Evolutionary conservation across 2,113 vertebrate genomes (phyloP).

Genomic region (Toxotes chatareus): DNA sequence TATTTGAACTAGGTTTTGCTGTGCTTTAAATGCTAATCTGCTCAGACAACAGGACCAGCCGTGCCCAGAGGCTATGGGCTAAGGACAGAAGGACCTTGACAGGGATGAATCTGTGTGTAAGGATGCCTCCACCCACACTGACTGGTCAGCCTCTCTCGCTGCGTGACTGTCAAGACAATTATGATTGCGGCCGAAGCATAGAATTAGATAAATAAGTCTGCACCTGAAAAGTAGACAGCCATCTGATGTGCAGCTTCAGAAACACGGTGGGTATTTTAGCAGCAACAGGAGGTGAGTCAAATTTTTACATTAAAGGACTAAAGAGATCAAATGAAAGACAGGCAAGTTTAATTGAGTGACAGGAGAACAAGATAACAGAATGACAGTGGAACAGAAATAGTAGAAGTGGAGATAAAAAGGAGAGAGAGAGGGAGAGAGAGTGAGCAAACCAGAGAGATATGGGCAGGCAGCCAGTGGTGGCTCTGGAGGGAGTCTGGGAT

Average conservation of each 20-base stretch:
- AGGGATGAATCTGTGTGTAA: conserved; percentile 51
- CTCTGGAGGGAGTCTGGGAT: conserved; percentile 53
- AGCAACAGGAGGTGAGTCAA: conserved; percentile 12
- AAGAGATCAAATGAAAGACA: conserved; percentile 47
- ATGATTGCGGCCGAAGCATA: conserved; percentile 41
- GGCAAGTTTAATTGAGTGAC: conserved; percentile 47
- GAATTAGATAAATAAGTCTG: conserved; percentile 67
- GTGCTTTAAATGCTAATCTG: conserved; percentile 74
- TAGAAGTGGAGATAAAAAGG: conserved; percentile 30
- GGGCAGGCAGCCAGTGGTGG: conserved; percentile 39
- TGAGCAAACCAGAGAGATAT: conserved; percentile 7
- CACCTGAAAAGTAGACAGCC: conserved; percentile 31
- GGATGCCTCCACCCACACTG: conserved; percentile 62
- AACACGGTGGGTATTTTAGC: conserved; percentile 14
- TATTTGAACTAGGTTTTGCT: conserved; percentile 45
- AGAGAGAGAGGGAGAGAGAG: background rate
- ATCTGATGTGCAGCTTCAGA: conserved; percentile 34
- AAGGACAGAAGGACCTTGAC: conserved; percentile 81
- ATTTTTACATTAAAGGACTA: conserved; percentile 14
- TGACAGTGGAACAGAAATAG: conserved; percentile 26
- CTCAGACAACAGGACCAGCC: conserved; percentile 78
- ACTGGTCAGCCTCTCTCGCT: conserved; percentile 50
- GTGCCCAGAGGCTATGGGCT: conserved; percentile 68
- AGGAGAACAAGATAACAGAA: conserved; percentile 43
- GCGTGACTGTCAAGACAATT: conserved; percentile 74